phyloP scores from a whole-genome alignment of 2,888 invertebrate genomes.

The Drosophila falleni region DNA sequence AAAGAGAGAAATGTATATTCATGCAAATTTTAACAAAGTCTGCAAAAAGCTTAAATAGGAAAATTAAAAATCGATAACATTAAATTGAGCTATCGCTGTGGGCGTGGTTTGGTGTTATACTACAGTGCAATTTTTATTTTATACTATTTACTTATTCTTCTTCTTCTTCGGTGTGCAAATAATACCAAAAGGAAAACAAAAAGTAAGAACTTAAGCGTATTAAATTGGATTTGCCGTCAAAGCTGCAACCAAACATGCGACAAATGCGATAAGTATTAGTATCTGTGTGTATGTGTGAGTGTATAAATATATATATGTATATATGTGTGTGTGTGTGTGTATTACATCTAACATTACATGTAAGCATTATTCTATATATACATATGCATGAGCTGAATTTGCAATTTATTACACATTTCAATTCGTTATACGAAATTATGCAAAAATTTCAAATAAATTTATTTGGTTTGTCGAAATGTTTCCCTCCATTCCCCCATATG shows the following conservation, averaged over 20 bases:
- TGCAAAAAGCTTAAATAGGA: conserved; percentile 68
- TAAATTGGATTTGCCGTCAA: conserved; percentile 81
- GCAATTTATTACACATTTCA: conserved; percentile 23
- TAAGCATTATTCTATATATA: conserved; percentile 14
- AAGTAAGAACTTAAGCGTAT: conserved; percentile 82
- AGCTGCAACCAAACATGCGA: conserved; percentile 79
- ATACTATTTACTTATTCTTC: conserved; percentile 8
- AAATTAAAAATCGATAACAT: conserved; percentile 81
- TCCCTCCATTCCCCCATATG: not conserved
- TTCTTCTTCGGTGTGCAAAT: conserved; percentile 16
- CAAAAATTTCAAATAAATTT: conserved; percentile 18
- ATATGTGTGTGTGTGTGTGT: conserved; percentile 20
- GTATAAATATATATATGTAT: no score
- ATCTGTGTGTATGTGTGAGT: conserved; percentile 4
- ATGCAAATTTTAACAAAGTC: conserved; percentile 69
- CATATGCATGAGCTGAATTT: conserved; percentile 34
- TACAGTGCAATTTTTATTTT: conserved; percentile 45
- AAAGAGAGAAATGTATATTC: not conserved
- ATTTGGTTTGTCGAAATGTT: not conserved
- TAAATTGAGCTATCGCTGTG: conserved; percentile 57
- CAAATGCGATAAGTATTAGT: conserved; percentile 62
- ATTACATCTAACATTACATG: conserved; percentile 31
- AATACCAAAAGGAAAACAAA: conserved; percentile 56
- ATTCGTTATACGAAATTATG: conserved; percentile 29
- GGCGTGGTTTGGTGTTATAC: conserved; percentile 36